These are phyloP conservation scores for Porites lutea DNA, from an alignment of 64 coral and sea anemone species.

Conservation along the genomic window DNA sequence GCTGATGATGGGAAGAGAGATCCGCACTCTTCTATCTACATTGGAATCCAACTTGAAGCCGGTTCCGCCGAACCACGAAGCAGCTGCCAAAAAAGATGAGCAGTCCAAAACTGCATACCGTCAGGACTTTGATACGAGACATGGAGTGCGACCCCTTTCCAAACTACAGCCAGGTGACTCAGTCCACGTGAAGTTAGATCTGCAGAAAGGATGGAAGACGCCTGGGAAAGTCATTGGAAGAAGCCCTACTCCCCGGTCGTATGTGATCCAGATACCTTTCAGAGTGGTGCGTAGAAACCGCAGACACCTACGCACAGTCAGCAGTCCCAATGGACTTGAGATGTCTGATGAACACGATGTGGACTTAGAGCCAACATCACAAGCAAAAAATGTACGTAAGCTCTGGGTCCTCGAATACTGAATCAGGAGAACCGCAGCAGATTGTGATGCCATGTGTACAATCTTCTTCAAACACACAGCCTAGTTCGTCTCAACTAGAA, in stretches of 20 bases:
- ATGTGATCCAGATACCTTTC: too few species aligned
- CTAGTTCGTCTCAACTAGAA: too few species aligned
- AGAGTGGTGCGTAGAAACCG: too few species aligned
- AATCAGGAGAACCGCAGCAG: too few species aligned
- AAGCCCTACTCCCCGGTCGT: not conserved
- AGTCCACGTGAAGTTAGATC: not conserved
- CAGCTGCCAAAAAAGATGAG: not conserved
- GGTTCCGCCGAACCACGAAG: not conserved
- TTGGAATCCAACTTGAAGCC: slow-evolving; percentile 14
- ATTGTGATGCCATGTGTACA: too few species aligned
- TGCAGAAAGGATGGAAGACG: not conserved
- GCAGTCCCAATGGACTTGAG: too few species aligned
- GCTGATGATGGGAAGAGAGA: slow-evolving; percentile 10
- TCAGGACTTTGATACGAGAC: not conserved
- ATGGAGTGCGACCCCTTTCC: not conserved
- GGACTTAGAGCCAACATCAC: too few species aligned
- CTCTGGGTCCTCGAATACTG: too few species aligned
- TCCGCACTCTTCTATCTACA: not conserved
- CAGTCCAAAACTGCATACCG: not conserved
- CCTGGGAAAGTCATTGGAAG: not conserved
- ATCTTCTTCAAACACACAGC: too few species aligned
- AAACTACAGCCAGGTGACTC: not conserved
- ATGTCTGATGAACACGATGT: too few species aligned
- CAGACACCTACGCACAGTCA: too few species aligned
- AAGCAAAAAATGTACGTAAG: too few species aligned